These are phyloP conservation scores for Zootoca vivipara DNA, from an alignment of 2,113 vertebrate genomes.

Conservation along the genomic window DNA sequence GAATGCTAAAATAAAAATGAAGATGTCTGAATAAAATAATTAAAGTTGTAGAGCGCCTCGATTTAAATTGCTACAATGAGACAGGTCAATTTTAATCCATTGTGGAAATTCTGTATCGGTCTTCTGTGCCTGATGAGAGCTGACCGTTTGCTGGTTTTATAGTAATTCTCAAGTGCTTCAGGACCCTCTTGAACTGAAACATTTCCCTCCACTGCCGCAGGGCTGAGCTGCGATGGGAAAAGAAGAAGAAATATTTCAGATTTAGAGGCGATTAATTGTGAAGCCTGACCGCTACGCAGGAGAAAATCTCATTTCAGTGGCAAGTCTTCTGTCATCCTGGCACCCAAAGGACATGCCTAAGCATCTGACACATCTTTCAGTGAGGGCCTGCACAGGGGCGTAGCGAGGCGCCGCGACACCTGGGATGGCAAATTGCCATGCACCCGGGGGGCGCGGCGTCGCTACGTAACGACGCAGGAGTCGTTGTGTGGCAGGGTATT, in stretches of 20 bases:
- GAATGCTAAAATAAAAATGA: neutral
- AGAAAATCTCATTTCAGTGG: neutral
- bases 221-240: neutral
- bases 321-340: neutral
- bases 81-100: neutral
- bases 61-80: neutral
- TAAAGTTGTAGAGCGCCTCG: neutral
- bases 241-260: neutral
- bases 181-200: neutral
- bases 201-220: neutral
- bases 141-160: neutral
- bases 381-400: neutral
- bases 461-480: no score
- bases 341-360: neutral
- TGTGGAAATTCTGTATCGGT: neutral
- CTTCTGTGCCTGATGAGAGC: neutral
- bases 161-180: slow-evolving; percentile 5
- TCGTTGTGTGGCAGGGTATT: no score
- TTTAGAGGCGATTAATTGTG: neutral
- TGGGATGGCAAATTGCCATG: no score
- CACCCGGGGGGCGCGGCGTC: no score
- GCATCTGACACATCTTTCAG: neutral
- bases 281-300: neutral
- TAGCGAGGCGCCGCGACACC: no score
- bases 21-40: neutral